Evolutionary conservation across 2,888 invertebrate species (phyloP), one percentile per base, ranked within the genome.

Genomic region (Apoderus coryli): DNA sequence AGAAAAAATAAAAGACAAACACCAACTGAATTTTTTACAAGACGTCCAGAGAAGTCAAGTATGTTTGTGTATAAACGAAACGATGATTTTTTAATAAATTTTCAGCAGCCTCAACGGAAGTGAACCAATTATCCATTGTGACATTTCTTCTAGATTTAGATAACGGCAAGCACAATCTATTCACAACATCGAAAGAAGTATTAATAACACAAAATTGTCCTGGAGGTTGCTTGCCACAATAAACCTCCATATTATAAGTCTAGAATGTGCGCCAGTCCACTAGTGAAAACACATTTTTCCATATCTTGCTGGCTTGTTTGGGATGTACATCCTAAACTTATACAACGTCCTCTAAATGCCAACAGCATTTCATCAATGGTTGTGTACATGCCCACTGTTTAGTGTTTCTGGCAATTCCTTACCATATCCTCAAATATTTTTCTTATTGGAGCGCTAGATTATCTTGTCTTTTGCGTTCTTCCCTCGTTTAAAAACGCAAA

Each of bases 51-150:
- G n/a, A n/a, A n/a, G n/a, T n/a, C n/a, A n/a, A n/a, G n/a, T n/a
- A n/a, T n/a, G n/a, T n/a, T n/a, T n/a, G n/a, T n/a, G n/a, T n/a
- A n/a, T n/a, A n/a, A n/a, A n/a, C n/a, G n/a, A n/a, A n/a, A n/a
- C n/a, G 24, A 25, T 31, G 31, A 16, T 27, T 31, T 24, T 31
- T 19, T 14, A 31, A 10, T 14, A 34, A 27, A 28, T 34, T 30
- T 10, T 25, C 27, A 7, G 34, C 30, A 16, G 26, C 26, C 22
- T 33, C 29, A 16, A 29, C 26, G 10, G 26, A 32, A 10, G 29
- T 32, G 6, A 31, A 34, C 31, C 27, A 34, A 27, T 34, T 34
- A 12, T 31, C 34, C 27, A 34, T 27, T 10, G 34, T 34, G 7
- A 33, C 11, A 33, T 29, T 34, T 16, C 16, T 27, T 16, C 25